Percentiles rank a stretch among this genome's conserved stretches.
Evolutionary conservation across 1,140 invertebrate species (phyloP).

Genomic region (Lerema accius): DNA sequence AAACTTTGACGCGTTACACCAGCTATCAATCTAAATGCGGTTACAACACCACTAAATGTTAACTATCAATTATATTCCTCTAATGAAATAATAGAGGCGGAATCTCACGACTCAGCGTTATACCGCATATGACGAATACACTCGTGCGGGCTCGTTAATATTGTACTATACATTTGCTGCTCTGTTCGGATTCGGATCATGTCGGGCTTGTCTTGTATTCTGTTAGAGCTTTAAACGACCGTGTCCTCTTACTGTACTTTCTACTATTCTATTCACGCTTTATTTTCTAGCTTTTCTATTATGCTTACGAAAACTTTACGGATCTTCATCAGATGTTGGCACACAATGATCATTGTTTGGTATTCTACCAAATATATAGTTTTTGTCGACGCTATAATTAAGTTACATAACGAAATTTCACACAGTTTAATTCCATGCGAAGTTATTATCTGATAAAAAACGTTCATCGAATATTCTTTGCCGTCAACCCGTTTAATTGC

Average conservation of each 20-base stretch:
- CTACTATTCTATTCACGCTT: slow-evolving; percentile 6
- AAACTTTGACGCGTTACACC: slow-evolving; percentile 60
- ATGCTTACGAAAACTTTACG: too few species aligned
- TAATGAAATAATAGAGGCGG: slow-evolving; percentile 70
- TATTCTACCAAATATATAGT: background rate
- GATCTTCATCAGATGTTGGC: background rate
- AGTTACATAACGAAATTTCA: too few species aligned
- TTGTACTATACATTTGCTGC: slow-evolving; percentile 32
- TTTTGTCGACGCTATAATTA: too few species aligned
- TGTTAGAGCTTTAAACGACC: slow-evolving; percentile 7
- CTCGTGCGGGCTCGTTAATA: slow-evolving; percentile 45
- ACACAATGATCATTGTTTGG: background rate
- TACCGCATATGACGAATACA: slow-evolving; percentile 41
- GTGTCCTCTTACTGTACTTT: slow-evolving; percentile 6
- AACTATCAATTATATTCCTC: slow-evolving; percentile 72
- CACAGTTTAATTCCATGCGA: too few species aligned
- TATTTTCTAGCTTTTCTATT: slow-evolving; percentile 1
- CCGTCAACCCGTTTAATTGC: background rate
- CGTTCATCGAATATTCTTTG: background rate
- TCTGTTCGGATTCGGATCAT: slow-evolving; percentile 22
- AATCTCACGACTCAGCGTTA: slow-evolving; percentile 54
- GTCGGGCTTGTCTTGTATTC: slow-evolving; percentile 21
- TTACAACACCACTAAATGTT: slow-evolving; percentile 63
- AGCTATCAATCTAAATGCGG: slow-evolving; percentile 68
- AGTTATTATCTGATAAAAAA: too few species aligned